These are phyloP conservation scores for Athetis lepigone DNA, from an alignment of 2,888 invertebrate species.

Conservation along the genomic window DNA sequence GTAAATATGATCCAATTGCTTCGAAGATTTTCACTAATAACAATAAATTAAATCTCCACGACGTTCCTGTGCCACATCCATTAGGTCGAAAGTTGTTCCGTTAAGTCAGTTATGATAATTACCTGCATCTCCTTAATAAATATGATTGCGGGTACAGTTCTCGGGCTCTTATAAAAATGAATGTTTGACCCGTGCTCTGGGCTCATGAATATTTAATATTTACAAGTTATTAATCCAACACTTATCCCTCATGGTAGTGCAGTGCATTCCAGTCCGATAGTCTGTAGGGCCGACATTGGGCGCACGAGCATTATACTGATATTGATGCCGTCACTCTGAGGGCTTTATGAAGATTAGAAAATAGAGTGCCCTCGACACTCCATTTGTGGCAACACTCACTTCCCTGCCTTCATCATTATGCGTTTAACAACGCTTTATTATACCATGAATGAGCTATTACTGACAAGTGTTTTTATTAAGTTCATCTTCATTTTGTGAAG, in stretches of 20 bases:
- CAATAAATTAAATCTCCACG: slow-evolving; percentile 72
- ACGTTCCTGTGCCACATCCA: slow-evolving; percentile 68
- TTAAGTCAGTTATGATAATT: slow-evolving; percentile 87
- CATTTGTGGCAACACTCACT: slow-evolving; percentile 58
- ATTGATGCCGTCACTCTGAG: slow-evolving; percentile 81
- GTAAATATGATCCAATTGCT: slow-evolving; percentile 74
- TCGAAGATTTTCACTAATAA: slow-evolving; percentile 74
- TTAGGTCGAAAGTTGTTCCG: slow-evolving; percentile 74
- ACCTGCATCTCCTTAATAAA: slow-evolving; percentile 87
- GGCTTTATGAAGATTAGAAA: slow-evolving; percentile 86
- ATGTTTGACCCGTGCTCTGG: slow-evolving; percentile 85
- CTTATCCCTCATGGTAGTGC: slow-evolving; percentile 76
- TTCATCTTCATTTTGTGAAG: background rate
- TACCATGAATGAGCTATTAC: slow-evolving; percentile 32
- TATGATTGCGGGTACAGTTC: slow-evolving; percentile 82
- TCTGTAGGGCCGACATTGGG: slow-evolving; percentile 65
- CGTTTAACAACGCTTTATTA: slow-evolving; percentile 39
- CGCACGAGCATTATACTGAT: slow-evolving; percentile 75
- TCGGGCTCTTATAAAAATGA: slow-evolving; percentile 82
- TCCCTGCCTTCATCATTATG: slow-evolving; percentile 34
- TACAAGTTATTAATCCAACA: slow-evolving; percentile 90
- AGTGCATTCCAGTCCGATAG: slow-evolving; percentile 79
- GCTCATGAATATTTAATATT: slow-evolving; percentile 90
- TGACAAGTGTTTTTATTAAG: slow-evolving; percentile 18
- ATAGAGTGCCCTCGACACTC: slow-evolving; percentile 76